Evolutionary conservation across 1,140 invertebrate species (phyloP), one percentile per base, ranked within the genome.

Genomic region (Lethocerus indicus): DNA sequence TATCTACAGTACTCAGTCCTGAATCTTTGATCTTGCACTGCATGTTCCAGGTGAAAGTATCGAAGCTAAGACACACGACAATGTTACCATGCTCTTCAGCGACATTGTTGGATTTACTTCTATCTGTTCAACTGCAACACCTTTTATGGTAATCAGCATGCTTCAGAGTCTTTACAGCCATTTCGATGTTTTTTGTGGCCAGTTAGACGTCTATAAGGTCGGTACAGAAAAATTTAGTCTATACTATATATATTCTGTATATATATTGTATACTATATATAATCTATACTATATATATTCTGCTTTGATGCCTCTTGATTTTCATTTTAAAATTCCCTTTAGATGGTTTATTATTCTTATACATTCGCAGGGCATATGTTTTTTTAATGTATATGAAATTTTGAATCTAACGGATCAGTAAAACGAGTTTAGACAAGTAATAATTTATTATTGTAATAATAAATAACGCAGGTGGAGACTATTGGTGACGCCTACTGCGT

Each of bases 81-180:
- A 91, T 59, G 89, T 93, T 5, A 92, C 88, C 0, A 91, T 93
- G 81, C 67, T 93, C 24, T 94, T 93, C 67, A 91, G 87, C 59
- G 89, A 93, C 59, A 92, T 95, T 40, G 89, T 94, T 3, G 89
- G 89, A n/a, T 94, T 95, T 64, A 94, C 90, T 1, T 87, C 86
- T 21, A 95, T 90, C 57, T 91, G 87, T 59, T 83, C 84, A 0
- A 86, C 84, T 1, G 81, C 87, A 7, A 89, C 87, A 0, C 87
- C 87, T 0, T 84, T 90, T 74, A 90, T 91, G 85, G 87, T 93
- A 18, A 89, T 93, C 58, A 85, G 81, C 59, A 92, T 95, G 88
- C 71, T 95, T 23, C 85, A 92, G 61, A 79, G 81, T 54, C 70
- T 95, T 18, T 95, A 95, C 67, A 89, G 86, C 56, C 80, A 87